These are phyloP conservation scores for Chlamydotis undulata DNA, from an alignment of 2,113 vertebrate species.

Conservation along the genomic window DNA sequence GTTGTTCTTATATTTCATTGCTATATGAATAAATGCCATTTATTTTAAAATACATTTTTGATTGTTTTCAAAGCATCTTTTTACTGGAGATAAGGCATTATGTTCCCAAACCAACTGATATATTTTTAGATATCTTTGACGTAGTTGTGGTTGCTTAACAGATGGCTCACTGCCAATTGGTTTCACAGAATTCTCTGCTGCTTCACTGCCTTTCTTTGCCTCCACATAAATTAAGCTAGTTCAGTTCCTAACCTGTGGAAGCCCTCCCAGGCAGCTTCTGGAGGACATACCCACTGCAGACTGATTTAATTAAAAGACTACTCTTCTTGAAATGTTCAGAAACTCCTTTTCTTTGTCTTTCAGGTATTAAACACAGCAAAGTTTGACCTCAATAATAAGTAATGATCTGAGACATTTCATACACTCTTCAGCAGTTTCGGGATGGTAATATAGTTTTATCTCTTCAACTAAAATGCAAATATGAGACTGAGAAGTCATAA, in stretches of 20 bases:
- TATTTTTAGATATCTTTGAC: constrained; percentile 58
- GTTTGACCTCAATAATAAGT: neutral
- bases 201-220: constrained; percentile 29
- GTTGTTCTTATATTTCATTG: neutral
- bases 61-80: constrained; percentile 22
- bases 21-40: neutral
- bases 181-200: constrained; percentile 30
- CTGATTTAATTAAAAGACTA: neutral
- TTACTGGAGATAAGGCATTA: constrained; percentile 31
- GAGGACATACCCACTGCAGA: neutral
- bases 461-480: constrained; percentile 12
- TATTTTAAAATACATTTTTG: constrained; percentile 18
- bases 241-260: constrained; percentile 22
- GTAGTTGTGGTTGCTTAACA: constrained; percentile 52
- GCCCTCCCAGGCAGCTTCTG: neutral
- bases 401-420: neutral
- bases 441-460: neutral
- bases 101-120: constrained; percentile 14
- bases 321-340: neutral
- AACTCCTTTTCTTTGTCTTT: neutral
- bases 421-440: neutral
- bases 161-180: constrained; percentile 40
- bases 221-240: neutral
- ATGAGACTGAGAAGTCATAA: neutral
- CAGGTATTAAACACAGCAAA: neutral